Evolutionary conservation across 2,888 invertebrate genomes (phyloP).

Genomic region (Tipula unca): DNA sequence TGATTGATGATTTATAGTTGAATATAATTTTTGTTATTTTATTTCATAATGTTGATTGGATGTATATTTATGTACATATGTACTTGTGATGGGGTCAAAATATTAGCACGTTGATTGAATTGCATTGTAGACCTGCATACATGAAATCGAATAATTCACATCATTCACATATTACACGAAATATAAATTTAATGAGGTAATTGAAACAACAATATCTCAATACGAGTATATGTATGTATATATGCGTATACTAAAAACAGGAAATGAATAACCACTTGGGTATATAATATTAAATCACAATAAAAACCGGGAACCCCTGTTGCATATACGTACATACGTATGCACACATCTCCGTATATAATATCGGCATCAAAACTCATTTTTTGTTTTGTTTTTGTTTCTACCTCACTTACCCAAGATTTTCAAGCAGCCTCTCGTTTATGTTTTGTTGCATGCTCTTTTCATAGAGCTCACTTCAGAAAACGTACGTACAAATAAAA

Average conservation of each 20-base stretch:
- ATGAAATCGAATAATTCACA: background rate
- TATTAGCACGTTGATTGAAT: background rate
- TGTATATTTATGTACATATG: background rate
- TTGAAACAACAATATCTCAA: background rate
- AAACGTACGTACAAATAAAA: background rate
- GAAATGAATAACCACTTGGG: background rate
- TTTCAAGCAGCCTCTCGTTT: background rate
- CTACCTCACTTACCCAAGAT: background rate
- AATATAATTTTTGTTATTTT: background rate
- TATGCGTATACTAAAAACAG: too few relatives aligned
- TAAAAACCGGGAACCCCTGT: background rate
- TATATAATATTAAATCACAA: background rate
- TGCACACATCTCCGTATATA: background rate
- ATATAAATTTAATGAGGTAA: background rate
- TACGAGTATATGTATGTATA: too few relatives aligned
- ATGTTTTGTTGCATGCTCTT: conserved; percentile 14
- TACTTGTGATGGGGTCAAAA: background rate
- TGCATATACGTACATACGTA: background rate
- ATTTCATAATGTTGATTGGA: background rate
- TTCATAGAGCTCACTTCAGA: background rate
- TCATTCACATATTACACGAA: background rate
- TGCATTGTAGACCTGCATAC: too few relatives aligned
- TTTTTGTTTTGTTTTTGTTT: background rate
- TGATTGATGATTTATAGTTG: background rate
- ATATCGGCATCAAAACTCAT: background rate